Evolutionary conservation across 2,888 invertebrate genomes (phyloP).

Genomic region (Lymantria dispar): DNA sequence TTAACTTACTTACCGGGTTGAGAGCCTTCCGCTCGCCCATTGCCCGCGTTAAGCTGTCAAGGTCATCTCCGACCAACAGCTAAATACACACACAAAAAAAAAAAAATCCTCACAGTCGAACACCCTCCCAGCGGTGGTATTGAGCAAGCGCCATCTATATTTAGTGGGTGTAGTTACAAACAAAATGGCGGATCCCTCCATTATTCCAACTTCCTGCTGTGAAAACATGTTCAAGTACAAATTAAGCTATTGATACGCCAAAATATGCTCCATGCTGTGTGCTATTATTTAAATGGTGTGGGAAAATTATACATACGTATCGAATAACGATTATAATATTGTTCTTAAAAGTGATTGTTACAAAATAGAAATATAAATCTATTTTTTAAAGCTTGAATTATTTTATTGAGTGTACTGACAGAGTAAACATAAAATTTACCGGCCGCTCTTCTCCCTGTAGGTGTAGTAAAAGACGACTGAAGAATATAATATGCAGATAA

Average conservation of each 20-base stretch:
- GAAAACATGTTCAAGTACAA: neutral
- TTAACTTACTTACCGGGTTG: no score
- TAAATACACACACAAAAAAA: no score
- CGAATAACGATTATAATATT: no score
- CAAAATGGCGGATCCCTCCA: slow-evolving; percentile 5
- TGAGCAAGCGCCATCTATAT: slow-evolving; percentile 6
- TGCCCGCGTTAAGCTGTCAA: no score
- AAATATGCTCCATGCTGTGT: neutral
- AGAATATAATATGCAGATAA: no score
- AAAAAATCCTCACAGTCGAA: neutral
- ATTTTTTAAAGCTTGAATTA: no score
- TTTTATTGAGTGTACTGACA: no score
- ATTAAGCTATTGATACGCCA: neutral
- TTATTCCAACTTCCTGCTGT: slow-evolving; percentile 5
- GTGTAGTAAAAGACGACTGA: neutral
- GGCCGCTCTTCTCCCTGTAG: neutral
- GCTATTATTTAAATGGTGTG: neutral
- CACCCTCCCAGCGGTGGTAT: slow-evolving; percentile 10
- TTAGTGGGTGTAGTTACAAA: slow-evolving; percentile 2
- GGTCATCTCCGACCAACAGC: no score
- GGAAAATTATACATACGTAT: neutral
- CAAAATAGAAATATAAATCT: no score
- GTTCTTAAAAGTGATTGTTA: no score
- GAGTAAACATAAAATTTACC: no score
- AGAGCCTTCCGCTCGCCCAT: no score